Percentiles rank a stretch among this genome's conserved stretches.
Conservation (phyloP, 2,797 vertebrate genomes). For the Trematocara caparti region DNA sequence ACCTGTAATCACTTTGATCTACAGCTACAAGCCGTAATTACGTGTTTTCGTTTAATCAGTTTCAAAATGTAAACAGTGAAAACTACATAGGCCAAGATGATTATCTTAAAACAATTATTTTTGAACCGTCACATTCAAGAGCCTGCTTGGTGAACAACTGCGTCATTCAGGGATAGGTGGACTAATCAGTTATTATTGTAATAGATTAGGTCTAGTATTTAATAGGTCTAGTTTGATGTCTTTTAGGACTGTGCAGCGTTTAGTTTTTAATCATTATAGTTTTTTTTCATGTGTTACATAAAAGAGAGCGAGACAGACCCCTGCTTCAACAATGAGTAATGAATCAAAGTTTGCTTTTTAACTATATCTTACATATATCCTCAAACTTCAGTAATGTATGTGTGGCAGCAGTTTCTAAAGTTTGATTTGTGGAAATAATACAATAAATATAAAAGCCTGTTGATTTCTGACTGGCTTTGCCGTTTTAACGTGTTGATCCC, state of each 20-base stretch:
- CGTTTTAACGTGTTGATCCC: background rate
- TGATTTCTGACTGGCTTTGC: background rate
- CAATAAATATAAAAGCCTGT: background rate
- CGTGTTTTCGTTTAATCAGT: background rate
- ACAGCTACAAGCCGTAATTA: background rate
- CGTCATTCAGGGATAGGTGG: background rate
- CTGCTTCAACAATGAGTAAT: background rate
- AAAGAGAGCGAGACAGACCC: background rate
- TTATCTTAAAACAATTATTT: background rate
- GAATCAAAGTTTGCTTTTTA: background rate
- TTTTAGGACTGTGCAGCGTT: background rate
- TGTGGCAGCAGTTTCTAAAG: background rate
- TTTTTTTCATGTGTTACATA: too few relatives aligned
- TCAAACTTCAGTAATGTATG: background rate
- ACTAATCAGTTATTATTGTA: background rate
- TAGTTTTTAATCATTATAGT: background rate
- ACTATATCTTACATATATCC: background rate
- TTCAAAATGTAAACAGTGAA: background rate
- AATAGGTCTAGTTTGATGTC: background rate
- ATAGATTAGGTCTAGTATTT: rapidly evolving
- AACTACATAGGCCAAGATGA: background rate
- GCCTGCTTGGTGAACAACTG: background rate
- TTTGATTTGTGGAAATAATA: background rate
- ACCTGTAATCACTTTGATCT: background rate
- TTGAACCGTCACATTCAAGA: background rate